A percentile compares a stretch with the other conserved stretches of the same genome.
These are phyloP conservation scores for Tenthredo distinguenda DNA, from an alignment of 2,888 invertebrate species.

Conservation along the genomic window DNA sequence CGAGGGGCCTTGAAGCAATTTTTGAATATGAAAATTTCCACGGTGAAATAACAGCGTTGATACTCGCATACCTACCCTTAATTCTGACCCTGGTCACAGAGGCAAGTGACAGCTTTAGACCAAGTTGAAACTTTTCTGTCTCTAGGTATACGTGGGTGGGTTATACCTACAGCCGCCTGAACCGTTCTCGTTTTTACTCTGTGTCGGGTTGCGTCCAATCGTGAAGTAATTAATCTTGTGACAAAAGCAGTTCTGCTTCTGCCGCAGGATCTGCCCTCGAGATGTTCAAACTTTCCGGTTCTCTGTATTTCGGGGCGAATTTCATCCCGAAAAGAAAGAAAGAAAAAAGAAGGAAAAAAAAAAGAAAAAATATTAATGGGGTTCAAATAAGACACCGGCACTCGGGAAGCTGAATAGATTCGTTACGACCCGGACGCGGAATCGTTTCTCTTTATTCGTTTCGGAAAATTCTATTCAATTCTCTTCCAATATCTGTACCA, in stretches of 20 bases:
- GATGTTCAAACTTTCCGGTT: background rate
- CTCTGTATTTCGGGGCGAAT: background rate
- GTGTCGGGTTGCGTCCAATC: constrained; percentile 56
- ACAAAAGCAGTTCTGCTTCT: constrained; percentile 58
- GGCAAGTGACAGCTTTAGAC: background rate
- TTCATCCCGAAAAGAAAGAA: background rate
- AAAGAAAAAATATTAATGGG: background rate
- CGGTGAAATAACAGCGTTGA: background rate
- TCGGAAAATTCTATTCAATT: background rate
- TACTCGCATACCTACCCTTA: background rate
- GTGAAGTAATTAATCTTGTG: constrained; percentile 63
- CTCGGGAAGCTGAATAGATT: constrained; percentile 14
- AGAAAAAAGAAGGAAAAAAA: background rate
- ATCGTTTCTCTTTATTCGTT: constrained; percentile 33
- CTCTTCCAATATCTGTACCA: background rate
- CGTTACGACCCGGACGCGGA: background rate
- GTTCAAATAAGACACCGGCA: constrained; percentile 36
- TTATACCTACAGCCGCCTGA: background rate
- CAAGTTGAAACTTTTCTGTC: constrained; percentile 1
- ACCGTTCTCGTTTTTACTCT: background rate
- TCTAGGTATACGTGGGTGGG: background rate
- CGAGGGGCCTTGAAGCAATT: background rate
- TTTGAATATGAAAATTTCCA: background rate
- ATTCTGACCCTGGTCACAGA: constrained; percentile 2
- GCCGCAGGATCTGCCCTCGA: background rate